phyloP scores from a whole-genome alignment of 2,113 vertebrate genomes.

The Oryctolagus cuniculus region DNA sequence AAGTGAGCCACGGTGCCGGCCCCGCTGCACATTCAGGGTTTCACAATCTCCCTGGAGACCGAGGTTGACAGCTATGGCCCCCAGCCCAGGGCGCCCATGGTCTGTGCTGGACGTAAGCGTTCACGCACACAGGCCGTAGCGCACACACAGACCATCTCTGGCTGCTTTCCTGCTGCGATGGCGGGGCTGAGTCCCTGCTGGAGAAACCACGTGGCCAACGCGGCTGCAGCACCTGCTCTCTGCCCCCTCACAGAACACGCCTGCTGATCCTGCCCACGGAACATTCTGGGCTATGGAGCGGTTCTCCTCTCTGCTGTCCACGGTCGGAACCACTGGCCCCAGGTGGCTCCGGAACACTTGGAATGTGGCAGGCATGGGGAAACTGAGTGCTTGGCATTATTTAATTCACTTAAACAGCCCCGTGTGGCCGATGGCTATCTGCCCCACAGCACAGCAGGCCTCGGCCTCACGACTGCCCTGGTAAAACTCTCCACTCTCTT shows the following conservation, averaged over 20 bases:
- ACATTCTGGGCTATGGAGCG: not conserved
- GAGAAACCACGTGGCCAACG: no score
- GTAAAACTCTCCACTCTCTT: not conserved
- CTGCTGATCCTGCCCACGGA: no score
- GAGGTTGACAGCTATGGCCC: not conserved
- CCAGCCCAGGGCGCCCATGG: no score
- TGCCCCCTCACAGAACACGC: no score
- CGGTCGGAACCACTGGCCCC: not conserved
- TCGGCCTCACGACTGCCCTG: no score
- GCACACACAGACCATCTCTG: not conserved
- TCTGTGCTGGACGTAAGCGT: not conserved
- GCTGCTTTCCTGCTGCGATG: no score
- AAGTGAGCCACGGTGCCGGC: no score
- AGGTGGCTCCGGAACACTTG: not conserved
- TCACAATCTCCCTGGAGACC: not conserved
- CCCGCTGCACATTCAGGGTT: no score
- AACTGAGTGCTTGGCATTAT: not conserved
- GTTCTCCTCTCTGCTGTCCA: not conserved
- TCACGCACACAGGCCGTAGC: not conserved
- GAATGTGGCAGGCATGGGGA: not conserved
- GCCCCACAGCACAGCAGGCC: fast-evolving
- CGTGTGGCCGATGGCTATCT: not conserved
- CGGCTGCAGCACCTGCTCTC: no score
- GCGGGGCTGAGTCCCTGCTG: no score
- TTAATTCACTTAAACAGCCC: not conserved